A percentile compares a stretch with the other conserved stretches of the same genome.
phyloP scores from a whole-genome alignment of 2,797 vertebrate species.

The Pipistrellus kuhlii region DNA sequence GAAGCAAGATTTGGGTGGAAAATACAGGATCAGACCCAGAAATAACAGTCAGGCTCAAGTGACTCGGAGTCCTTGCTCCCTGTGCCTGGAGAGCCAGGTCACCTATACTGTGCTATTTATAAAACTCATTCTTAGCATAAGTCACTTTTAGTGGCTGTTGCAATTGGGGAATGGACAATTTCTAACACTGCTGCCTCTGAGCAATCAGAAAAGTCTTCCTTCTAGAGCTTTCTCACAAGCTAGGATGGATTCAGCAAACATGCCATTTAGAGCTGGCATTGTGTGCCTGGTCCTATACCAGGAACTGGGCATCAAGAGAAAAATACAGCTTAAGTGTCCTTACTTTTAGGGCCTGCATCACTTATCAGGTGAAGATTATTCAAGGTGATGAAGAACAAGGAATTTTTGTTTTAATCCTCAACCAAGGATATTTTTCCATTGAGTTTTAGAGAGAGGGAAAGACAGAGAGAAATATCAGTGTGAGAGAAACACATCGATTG shows the following conservation, averaged over 20 bases:
- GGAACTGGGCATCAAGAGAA: too few relatives aligned
- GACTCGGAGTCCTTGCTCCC: background rate
- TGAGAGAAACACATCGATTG: too few relatives aligned
- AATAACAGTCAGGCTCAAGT: background rate
- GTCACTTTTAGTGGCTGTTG: background rate
- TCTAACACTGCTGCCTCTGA: background rate
- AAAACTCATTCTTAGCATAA: background rate
- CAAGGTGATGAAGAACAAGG: background rate
- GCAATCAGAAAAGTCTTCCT: background rate
- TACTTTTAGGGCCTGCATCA: rapidly evolving
- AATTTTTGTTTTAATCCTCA: background rate
- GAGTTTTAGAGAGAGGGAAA: too few relatives aligned
- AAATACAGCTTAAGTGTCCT: background rate
- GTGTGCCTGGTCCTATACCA: background rate
- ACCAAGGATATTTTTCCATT: too few relatives aligned
- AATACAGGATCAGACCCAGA: background rate
- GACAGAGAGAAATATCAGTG: too few relatives aligned
- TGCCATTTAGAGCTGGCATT: rapidly evolving
- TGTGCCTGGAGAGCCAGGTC: background rate
- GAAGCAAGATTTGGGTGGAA: background rate
- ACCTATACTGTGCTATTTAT: conserved; percentile 34
- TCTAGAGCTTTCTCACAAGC: background rate
- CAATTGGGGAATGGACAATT: background rate
- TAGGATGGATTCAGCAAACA: background rate
- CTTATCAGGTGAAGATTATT: background rate